Percentiles rank a stretch among this genome's conserved stretches.
Conservation (phyloP, 2,113 vertebrate genomes). For the Crotalus horridus region DNA sequence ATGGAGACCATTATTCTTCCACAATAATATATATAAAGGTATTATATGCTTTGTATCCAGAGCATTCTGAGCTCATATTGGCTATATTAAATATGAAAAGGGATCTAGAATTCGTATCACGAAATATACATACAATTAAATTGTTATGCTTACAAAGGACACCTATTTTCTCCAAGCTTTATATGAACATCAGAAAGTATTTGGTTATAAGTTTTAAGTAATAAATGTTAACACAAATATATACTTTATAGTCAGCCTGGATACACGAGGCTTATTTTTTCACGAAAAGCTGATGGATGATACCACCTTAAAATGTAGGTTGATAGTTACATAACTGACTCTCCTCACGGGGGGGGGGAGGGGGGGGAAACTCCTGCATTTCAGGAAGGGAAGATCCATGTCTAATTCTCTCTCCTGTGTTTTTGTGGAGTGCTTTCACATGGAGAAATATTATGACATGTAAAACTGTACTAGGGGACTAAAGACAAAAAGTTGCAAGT, state of each 20-base stretch:
- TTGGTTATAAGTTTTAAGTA: not conserved
- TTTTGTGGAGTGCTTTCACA: not conserved
- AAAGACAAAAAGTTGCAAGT: not conserved
- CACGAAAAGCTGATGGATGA: not conserved
- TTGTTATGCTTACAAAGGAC: constrained; percentile 1
- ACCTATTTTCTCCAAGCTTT: constrained; percentile 12
- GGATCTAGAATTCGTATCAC: not conserved
- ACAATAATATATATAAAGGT: not conserved
- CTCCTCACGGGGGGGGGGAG: too few relatives aligned
- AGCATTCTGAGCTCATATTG: not conserved
- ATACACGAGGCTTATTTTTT: not conserved
- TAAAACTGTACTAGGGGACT: not conserved
- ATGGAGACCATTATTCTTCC: not conserved
- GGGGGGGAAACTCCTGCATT: not conserved
- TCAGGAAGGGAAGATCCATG: not conserved
- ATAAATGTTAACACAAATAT: constrained; percentile 21
- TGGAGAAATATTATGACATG: not conserved
- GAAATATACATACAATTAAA: not conserved
- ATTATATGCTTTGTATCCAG: not conserved
- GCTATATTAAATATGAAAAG: constrained; percentile 8
- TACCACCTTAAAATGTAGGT: not conserved
- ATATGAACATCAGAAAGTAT: constrained; percentile 15
- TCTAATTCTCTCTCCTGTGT: too few relatives aligned
- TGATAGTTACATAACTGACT: not conserved
- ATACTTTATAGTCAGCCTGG: not conserved